phyloP scores from a whole-genome alignment of 2,113 vertebrate species.

The Pseudonaja textilis region DNA sequence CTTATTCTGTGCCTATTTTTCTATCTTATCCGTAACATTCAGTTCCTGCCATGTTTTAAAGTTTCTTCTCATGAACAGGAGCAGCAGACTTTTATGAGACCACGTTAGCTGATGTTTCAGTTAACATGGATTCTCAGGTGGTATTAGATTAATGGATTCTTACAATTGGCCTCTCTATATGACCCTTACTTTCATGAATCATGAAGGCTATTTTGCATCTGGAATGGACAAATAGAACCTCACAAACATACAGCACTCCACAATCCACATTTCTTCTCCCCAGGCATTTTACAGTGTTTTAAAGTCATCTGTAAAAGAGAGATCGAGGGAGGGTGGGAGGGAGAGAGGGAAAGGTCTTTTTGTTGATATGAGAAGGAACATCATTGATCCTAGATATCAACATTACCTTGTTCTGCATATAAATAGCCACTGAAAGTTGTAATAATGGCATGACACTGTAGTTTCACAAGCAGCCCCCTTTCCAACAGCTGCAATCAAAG shows the following conservation, averaged over 20 bases:
- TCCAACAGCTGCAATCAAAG: neutral
- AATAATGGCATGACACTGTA: neutral
- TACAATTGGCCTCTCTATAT: neutral
- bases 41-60: neutral
- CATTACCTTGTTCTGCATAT: neutral
- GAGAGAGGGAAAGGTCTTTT: too few species aligned
- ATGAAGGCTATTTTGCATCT: neutral
- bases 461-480: neutral
- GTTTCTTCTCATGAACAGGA: neutral
- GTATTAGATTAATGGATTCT: neutral
- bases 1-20: neutral
- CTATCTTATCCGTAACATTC: neutral
- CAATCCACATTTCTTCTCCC: neutral
- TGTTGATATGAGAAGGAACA: neutral
- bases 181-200: neutral
- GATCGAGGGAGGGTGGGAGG: too few species aligned
- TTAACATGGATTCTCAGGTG: neutral
- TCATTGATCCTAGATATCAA: neutral
- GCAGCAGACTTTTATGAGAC: neutral
- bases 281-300: neutral
- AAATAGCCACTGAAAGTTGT: neutral
- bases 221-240: neutral
- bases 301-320: neutral
- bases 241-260: neutral
- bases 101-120: neutral